Evolutionary conservation across 2,113 vertebrate species (phyloP).

Genomic region (Acrocephalus arundinaceus): DNA sequence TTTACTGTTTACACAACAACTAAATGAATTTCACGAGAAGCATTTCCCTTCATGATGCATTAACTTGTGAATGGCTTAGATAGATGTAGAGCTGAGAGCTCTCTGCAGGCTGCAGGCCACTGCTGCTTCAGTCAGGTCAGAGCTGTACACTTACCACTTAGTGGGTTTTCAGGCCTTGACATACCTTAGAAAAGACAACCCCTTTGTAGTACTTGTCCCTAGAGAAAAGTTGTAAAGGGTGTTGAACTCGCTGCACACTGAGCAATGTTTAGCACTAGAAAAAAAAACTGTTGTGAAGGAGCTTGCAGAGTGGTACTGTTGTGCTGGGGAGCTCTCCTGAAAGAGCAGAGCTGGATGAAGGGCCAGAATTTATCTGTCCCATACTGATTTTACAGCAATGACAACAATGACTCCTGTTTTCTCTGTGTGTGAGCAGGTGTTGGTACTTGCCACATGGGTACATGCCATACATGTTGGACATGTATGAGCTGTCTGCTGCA

Average conservation of each 20-base stretch:
- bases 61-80: neutral
- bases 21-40: neutral
- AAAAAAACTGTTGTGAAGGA: slow-evolving; percentile 23
- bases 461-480: neutral
- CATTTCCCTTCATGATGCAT: neutral
- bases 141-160: neutral
- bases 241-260: slow-evolving; percentile 45
- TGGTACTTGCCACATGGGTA: neutral
- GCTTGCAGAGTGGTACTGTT: slow-evolving; percentile 12
- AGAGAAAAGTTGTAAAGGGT: slow-evolving; percentile 52
- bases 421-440: neutral
- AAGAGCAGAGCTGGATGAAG: slow-evolving; percentile 51
- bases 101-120: slow-evolving; percentile 1
- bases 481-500: neutral
- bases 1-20: neutral
- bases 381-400: slow-evolving; percentile 29
- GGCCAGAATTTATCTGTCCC: slow-evolving; percentile 53
- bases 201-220: slow-evolving; percentile 58
- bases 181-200: slow-evolving; percentile 21
- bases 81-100: neutral
- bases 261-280: slow-evolving; percentile 13
- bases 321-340: slow-evolving; percentile 38
- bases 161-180: slow-evolving; percentile 11
- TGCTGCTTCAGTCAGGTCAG: slow-evolving; percentile 17
- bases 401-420: slow-evolving; percentile 17